Evolutionary conservation across 2,888 invertebrate genomes (phyloP), one percentile per base, ranked within the genome.

Genomic region (Corbicula japonica): DNA sequence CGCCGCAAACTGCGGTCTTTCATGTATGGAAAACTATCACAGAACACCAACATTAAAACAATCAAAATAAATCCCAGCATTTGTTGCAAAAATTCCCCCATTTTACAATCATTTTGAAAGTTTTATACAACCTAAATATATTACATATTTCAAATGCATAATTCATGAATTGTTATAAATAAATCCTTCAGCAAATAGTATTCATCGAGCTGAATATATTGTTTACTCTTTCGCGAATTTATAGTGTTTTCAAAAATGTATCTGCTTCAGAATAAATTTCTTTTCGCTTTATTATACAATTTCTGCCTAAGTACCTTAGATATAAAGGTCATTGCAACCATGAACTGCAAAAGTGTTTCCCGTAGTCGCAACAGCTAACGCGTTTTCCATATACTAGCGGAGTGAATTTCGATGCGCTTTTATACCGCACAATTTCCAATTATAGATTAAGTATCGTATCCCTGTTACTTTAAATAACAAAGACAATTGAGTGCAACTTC

Each of bases 41-140:
- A 50, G 21, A 60, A 6, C 21, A 38, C 50, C 21, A 70, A n/a
- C 32, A 70, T 28, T 4, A 70, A 28, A 21, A 38, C 23, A 8
- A 70, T 48, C 26, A 61, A 34, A 50, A 70, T n/a, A 35, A 70
- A 28, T n/a, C 60, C 60, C 35, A 70, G 32, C 60, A 70, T 70
- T 35, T 50, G 70, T 34, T 48, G 48, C 44, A 60, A 70, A 58
- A 38, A 58, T 61, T 50, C 38, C 60, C 60, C 70, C 70, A 70
- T 70, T 61, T 48, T 70, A 52, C 65, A 52, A 52, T 65, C 65
- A 65, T 65, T 65, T 65, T 65, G 65, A 54, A 65, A 28, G 65
- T 54, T 52, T 50, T n/a, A 38, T 8, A 48, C 30, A 15, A 35
- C 52, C 23, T 23, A 15, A 38, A 65, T 54, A 65, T 52, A 52